phyloP scores from a whole-genome alignment of 2,113 vertebrate species.

The Noctilio leporinus region DNA sequence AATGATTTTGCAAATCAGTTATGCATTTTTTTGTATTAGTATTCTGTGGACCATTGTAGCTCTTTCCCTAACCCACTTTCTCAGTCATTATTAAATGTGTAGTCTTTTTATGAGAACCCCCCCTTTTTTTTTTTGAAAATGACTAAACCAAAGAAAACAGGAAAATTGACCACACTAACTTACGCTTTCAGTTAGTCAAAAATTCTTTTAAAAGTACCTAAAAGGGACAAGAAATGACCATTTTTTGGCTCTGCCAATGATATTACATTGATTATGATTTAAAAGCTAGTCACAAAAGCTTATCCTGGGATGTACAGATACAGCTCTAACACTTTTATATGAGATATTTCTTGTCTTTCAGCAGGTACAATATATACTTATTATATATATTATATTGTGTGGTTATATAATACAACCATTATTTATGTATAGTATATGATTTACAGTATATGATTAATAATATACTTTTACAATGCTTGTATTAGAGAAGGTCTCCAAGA shows the following conservation, averaged over 20 bases:
- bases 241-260: not conserved
- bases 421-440: not conserved
- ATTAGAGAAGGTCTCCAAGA: not conserved
- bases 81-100: not conserved
- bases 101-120: not conserved
- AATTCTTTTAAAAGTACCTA: not conserved
- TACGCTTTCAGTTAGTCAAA: not conserved
- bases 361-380: slow-evolving; percentile 48
- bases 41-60: not conserved
- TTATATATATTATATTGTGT: not conserved
- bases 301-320: slow-evolving; percentile 54
- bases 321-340: slow-evolving; percentile 61
- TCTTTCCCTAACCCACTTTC: not conserved
- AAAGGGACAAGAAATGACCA: not conserved
- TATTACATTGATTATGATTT: slow-evolving; percentile 22
- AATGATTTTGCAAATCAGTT: not conserved
- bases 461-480: not conserved
- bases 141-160: not conserved
- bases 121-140: not conserved
- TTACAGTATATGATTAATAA: not conserved
- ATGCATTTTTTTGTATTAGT: not conserved
- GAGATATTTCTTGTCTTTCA: slow-evolving; percentile 68
- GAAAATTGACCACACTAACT: not conserved
- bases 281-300: slow-evolving; percentile 65
- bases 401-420: not conserved